Base-by-base conservation (phyloP, 1,140 invertebrate genomes). In the Stratiolaelaps scimitus region DNA sequence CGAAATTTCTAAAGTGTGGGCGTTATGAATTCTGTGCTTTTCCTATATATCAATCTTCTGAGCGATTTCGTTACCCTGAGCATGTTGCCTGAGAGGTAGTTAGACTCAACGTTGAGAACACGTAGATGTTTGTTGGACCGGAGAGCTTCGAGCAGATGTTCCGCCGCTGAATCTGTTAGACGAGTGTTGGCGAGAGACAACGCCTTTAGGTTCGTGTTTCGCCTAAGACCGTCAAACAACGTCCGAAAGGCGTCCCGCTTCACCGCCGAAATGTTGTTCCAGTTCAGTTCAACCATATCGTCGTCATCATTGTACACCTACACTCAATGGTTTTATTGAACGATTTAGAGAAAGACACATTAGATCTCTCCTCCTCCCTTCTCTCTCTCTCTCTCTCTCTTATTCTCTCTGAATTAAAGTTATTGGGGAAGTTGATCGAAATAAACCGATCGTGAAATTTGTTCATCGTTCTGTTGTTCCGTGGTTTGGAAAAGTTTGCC, bases 61-160 rank as follows among this genome's bases (percentile, higher is more conserved):
- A 6, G 34, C 34, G 7, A 6, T 28, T 48, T 4, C 47, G 5
- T 48, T 28, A 60, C 83, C 65, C 92, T 84, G 72, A 96, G 84
- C 71, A 71, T 73, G 34, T 74, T 73, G 80, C 80, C 72, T 85
- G 88, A 78, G 74, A 97, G 85, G 76, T 91, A 92, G 81, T 98
- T 98, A 64, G 92, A 94, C 82, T 97, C 92, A 69, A 97, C 84
- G 76, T 94, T 96, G 72, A 97, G 80, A 71, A 89, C 86, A 76
- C 85, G 83, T 69, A 98, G 78, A 65, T 87, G 84, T 73, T 83
- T 84, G 80, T 95, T 97, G 69, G 83, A 84, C 74, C 87, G 82
- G 64, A 98, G 78, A 43, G 88, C 86, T 73, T 89, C 87, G 66
- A 87, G 85, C 72, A 96, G 78, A 10, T 60, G 34, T 60, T 77